These are phyloP conservation scores for Bothrops alternatus DNA, from an alignment of 2,797 vertebrate genomes.

Conservation along the genomic window DNA sequence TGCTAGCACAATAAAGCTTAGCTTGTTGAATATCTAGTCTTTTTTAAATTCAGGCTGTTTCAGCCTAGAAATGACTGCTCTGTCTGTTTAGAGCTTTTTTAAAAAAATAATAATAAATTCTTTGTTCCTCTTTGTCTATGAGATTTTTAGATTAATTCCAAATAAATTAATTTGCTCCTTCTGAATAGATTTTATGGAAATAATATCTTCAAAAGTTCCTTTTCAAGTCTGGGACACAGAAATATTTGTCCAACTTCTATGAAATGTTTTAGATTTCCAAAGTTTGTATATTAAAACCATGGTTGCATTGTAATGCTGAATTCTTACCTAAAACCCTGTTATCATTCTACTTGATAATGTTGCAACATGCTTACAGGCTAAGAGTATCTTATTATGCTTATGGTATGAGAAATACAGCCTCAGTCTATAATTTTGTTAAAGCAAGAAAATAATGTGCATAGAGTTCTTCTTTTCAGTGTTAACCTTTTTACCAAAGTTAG, in stretches of 20 bases:
- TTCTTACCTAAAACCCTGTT: not conserved
- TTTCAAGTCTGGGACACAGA: constrained; percentile 10
- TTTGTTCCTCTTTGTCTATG: constrained; percentile 49
- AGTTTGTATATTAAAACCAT: not conserved
- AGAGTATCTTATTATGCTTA: not conserved
- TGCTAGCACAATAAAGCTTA: constrained; percentile 48
- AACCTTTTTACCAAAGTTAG: not conserved
- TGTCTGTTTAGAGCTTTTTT: constrained; percentile 40
- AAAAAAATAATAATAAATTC: constrained; percentile 34
- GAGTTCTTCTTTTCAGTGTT: not conserved
- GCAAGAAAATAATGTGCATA: not conserved
- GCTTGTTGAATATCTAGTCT: constrained; percentile 55
- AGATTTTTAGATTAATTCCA: constrained; percentile 50
- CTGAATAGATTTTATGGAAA: constrained; percentile 18
- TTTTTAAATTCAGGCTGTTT: constrained; percentile 50
- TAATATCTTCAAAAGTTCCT: not conserved
- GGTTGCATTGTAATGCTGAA: not conserved
- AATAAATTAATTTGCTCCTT: constrained; percentile 40
- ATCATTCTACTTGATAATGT: not conserved
- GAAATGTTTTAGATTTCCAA: constrained; percentile 3
- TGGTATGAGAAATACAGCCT: not conserved
- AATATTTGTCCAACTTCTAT: not conserved
- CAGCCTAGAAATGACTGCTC: constrained; percentile 47
- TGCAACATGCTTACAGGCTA: not conserved
- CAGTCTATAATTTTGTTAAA: not conserved